Percentiles rank a stretch among this genome's conserved stretches.
phyloP scores from a whole-genome alignment of 1,140 invertebrate genomes.

The Xylocopa sonorina region DNA sequence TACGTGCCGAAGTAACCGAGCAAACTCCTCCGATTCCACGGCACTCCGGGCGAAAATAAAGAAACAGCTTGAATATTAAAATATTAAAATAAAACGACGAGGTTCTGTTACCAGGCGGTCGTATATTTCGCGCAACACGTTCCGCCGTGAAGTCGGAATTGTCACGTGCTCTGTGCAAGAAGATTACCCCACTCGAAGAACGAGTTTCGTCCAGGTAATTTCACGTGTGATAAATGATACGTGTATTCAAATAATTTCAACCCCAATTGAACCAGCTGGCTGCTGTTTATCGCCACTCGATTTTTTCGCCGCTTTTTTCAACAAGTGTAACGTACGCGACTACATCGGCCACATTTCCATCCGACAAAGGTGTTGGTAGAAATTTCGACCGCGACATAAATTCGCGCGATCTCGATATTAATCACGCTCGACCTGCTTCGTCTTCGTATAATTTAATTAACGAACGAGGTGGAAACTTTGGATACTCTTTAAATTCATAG shows the following conservation, averaged over 20 bases:
- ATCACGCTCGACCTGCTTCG: not conserved
- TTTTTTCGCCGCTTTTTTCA: conserved; percentile 67
- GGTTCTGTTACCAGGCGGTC: not conserved
- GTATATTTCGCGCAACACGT: conserved; percentile 42
- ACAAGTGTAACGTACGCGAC: conserved; percentile 73
- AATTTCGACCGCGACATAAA: not conserved
- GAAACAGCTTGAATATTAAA: not conserved
- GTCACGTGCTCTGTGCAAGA: conserved; percentile 42
- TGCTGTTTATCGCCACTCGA: conserved; percentile 17
- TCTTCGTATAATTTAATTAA: too few relatives aligned
- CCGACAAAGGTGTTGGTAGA: not conserved
- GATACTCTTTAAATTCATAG: too few relatives aligned
- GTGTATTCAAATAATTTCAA: conserved; percentile 80
- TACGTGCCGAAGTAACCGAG: too few relatives aligned
- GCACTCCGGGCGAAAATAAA: too few relatives aligned
- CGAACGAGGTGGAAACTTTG: not conserved
- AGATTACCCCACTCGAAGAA: conserved; percentile 76
- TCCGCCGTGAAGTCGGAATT: conserved; percentile 40
- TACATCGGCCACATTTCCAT: conserved; percentile 42
- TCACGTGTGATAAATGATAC: conserved; percentile 77
- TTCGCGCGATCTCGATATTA: not conserved
- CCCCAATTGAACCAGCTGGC: conserved; percentile 72
- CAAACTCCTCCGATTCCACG: too few relatives aligned
- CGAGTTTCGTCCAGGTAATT: conserved; percentile 74
- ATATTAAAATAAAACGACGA: not conserved